phyloP scores from a whole-genome alignment of 92 coral and sea anemone species.

The Parazoanthus swiftii region DNA sequence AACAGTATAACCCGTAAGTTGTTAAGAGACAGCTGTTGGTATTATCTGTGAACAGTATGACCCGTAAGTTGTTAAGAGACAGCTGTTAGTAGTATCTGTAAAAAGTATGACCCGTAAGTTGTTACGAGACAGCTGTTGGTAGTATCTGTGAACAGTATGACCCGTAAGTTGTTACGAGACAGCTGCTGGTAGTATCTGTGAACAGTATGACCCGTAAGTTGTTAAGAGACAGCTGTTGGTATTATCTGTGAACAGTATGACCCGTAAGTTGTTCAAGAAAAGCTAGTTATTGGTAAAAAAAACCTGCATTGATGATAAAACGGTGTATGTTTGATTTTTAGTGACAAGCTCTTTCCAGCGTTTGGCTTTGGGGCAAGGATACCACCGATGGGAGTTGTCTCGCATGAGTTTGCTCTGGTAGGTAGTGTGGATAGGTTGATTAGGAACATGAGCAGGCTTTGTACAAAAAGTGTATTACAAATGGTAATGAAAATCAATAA shows the following conservation, averaged over 20 bases:
- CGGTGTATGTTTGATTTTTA: conserved; percentile 23
- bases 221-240: no score
- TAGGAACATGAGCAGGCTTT: no score
- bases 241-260: no score
- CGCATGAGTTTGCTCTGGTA: conserved; percentile 96
- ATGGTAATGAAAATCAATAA: no score
- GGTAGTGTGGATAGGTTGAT: conserved; percentile 24
- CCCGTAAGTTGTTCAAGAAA: no score
- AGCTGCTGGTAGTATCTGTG: not conserved
- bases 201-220: no score
- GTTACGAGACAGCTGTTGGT: conserved; percentile 71
- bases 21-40: not conserved
- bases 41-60: no score
- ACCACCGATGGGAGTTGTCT: conserved; percentile 87
- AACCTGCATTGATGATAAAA: not conserved
- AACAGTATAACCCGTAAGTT: conserved; percentile 91
- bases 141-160: conserved; percentile 89
- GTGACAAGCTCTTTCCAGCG: conserved; percentile 96
- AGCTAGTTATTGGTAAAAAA: no score
- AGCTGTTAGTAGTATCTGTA: no score
- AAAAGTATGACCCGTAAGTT: no score
- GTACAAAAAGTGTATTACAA: no score
- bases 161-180: conserved; percentile 58
- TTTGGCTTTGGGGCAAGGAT: conserved; percentile 97
- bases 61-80: no score